Evolutionary conservation across 2,797 vertebrate species (phyloP), one percentile per base, ranked within the genome.

Genomic region (Centroberyx gerrardi): DNA sequence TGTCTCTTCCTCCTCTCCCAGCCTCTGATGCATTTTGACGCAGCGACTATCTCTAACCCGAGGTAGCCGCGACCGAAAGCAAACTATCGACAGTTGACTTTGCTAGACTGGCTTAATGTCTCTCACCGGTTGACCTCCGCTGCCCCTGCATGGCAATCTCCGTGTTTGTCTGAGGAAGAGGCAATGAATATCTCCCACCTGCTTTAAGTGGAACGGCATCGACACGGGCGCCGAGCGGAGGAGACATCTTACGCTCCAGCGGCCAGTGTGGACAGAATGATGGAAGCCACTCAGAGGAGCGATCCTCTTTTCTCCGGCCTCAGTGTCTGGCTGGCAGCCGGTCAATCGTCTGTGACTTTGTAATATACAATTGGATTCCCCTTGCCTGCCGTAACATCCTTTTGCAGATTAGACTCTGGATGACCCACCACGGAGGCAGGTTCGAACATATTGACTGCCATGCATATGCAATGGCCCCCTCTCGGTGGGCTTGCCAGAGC

Each of bases 301-400:
- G 44, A 73, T 79, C 68, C 76, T 82, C 75, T 86, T 80, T 63
- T 79, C 79, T 74, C 70, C 68, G 76, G 73, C 66, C 79, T 71
- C 60, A 53, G 66, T 81, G 81, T 87, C 78, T 85, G 79, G 60
- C 87, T 86, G 85, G 74, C 78, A 86, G 84, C 72, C 65, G 51
- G 63, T 91, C 81, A 79, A 91, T 90, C 83, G 68, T 52, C 83
- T 77, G 76, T 86, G 88, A 91, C 86, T 91, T 83, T 87, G 78
- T 85, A 88, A 88, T 80, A 84, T 86, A 83, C 80, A 86, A 81
- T 74, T 88, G 74, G 84, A 87, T 88, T 84, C 76, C 61, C 74
- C 69, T 81, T 68, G 60, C 76, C 76, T 78, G 73, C 86, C 72
- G 80, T 77, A 83, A 77, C 60, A 74, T 78, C 77, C 55, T 77